Percentiles rank a stretch among this genome's conserved stretches.
These are phyloP conservation scores for Neogale vison DNA, from an alignment of 2,113 vertebrate genomes.

Conservation along the genomic window DNA sequence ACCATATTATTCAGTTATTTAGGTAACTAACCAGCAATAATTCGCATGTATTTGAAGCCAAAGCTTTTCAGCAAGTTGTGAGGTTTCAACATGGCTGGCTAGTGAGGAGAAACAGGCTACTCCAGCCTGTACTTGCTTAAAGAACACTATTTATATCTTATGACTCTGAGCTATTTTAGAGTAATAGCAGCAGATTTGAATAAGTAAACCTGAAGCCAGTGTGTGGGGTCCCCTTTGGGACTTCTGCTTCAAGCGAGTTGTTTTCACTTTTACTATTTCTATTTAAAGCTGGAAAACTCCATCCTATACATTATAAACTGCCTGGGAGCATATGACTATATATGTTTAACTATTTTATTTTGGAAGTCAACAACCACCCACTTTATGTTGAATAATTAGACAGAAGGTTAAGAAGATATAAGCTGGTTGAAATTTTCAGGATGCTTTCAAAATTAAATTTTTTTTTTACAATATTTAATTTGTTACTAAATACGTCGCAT, in stretches of 20 bases:
- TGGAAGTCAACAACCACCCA: neutral
- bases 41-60: neutral
- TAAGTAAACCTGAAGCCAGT: neutral
- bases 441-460: conserved; percentile 45
- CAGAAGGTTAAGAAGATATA: conserved; percentile 21
- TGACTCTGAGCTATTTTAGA: neutral
- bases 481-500: neutral
- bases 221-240: neutral
- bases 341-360: neutral
- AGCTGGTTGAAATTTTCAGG: conserved; percentile 15
- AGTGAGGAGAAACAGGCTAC: neutral
- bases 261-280: neutral
- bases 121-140: neutral
- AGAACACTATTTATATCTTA: neutral
- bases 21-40: neutral
- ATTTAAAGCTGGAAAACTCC: neutral
- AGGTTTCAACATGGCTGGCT: neutral
- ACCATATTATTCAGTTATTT: neutral
- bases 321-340: neutral
- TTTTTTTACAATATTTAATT: conserved; percentile 6
- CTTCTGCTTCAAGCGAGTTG: neutral
- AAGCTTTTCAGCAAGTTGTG: neutral
- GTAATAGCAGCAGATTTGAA: neutral
- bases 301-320: neutral
- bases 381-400: neutral